phyloP scores from a whole-genome alignment of 2,888 invertebrate genomes.

The Tipula helvola region DNA sequence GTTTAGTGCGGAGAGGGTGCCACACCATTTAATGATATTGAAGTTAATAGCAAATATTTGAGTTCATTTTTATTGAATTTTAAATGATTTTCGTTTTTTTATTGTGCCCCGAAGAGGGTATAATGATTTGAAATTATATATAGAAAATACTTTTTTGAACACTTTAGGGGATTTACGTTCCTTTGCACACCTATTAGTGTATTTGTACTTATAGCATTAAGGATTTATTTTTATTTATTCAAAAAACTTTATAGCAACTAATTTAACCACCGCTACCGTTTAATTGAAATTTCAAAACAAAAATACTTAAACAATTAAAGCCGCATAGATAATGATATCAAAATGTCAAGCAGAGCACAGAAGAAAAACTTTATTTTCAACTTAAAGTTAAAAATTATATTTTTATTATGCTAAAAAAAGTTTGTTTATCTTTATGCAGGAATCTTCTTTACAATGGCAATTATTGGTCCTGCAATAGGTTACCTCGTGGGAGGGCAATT shows the following conservation, averaged over 20 bases:
- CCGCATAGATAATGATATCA: background rate
- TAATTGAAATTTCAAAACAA: background rate
- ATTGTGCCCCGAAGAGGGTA: background rate
- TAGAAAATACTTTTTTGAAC: background rate
- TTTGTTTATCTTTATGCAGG: conserved; percentile 36
- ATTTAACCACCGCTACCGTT: background rate
- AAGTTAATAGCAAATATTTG: conserved; percentile 4
- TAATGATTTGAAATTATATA: background rate
- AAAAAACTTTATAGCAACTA: background rate
- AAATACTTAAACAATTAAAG: background rate
- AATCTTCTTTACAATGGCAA: conserved; percentile 71
- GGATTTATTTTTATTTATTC: background rate
- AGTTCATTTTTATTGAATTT: background rate
- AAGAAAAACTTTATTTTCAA: background rate
- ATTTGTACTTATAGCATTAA: background rate
- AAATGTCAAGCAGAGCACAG: background rate
- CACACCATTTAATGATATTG: background rate
- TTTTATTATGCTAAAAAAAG: background rate
- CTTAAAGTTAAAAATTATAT: background rate
- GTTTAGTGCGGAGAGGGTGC: background rate
- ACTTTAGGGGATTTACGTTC: background rate
- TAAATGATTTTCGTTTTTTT: background rate
- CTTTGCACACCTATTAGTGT: background rate
- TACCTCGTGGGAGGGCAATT: conserved; percentile 76
- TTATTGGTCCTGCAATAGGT: conserved; percentile 71